Evolutionary conservation across 2,888 invertebrate species (phyloP), one percentile per base, ranked within the genome.

Genomic region (Zele albiditarsus): DNA sequence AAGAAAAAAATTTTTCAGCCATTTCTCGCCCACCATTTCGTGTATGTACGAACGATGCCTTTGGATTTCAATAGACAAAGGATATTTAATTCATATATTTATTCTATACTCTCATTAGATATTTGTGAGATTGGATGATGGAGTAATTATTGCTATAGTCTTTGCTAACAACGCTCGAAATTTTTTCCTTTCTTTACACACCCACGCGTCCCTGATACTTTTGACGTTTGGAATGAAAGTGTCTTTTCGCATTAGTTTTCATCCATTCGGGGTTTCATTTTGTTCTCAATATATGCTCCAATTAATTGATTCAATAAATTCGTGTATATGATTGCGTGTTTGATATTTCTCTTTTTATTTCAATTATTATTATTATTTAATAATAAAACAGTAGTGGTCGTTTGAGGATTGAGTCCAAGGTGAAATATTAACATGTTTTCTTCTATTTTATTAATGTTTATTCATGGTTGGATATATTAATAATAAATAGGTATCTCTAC

Each of bases 221-320:
- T 84, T 84, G 84, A 84, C 84, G 84, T 83, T 83, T 84, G 83
- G 77, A 53, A 74, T 78, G 75, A 74, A 63, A 70, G 65, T 78
- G 79, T 78, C 76, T 80, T 77, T 71, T 77, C 28, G 58, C 46
- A 33, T 31, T 12, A 53, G 25, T 65, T 60, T 65, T n/a, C 53
- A n/a, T 62, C 20, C 58, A 42, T 12, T 65, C 25, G 33, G 68
- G 8, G 33, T 68, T 68, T 27, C 71, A 28, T 27, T 46, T 33
- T 70, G 31, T 58, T 31, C 71, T 42, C 38, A 46, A 38, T 38
- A 38, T 38, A 38, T 0, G 12, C 53, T 23, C 16, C 46, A n/a
- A 46, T n/a, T 46, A 3, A 46, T 46, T 46, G 2, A 46, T n/a
- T 16, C 46, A 46, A 46, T 46, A 4, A 53, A 38, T 38, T 38